phyloP scores from a whole-genome alignment of 2,113 vertebrate genomes.

The Jaculus jaculus region DNA sequence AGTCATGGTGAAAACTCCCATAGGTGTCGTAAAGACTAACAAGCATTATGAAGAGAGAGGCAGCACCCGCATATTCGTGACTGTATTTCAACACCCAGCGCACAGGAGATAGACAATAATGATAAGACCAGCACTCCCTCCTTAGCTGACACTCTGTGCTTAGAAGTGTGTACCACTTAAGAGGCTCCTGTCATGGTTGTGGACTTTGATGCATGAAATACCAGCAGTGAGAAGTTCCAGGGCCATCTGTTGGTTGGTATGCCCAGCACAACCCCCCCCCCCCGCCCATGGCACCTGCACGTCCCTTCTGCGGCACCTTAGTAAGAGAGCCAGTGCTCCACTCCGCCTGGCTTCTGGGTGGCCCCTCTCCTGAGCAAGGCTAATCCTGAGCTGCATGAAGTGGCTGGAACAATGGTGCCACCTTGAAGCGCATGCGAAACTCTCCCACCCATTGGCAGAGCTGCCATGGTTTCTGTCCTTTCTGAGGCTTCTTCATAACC shows the following conservation, averaged over 20 bases:
- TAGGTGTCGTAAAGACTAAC: not conserved
- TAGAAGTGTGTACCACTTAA: not conserved
- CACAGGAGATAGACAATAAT: not conserved
- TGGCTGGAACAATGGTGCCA: not conserved
- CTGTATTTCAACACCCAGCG: not conserved
- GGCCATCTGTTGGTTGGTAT: not conserved
- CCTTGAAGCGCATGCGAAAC: not conserved
- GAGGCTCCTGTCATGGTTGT: not conserved
- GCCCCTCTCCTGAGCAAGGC: not conserved
- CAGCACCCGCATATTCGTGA: not conserved
- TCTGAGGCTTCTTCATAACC: not conserved
- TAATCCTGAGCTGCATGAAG: not conserved
- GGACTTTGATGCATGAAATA: not conserved
- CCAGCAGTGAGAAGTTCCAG: not conserved
- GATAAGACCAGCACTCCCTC: not conserved
- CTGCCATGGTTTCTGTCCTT: not conserved
- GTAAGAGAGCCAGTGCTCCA: not conserved
- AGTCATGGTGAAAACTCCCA: not conserved
- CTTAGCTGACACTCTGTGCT: not conserved
- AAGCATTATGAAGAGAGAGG: not conserved
- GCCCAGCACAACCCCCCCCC: not conserved
- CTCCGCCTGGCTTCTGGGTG: not conserved
- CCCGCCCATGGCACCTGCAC: not conserved
- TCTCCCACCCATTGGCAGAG: not conserved
- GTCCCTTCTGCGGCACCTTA: not conserved